These are phyloP conservation scores for rabbit (Oryctolagus cuniculus) DNA, from an alignment of 2,113 vertebrate species.

Conservation along the genomic window DNA sequence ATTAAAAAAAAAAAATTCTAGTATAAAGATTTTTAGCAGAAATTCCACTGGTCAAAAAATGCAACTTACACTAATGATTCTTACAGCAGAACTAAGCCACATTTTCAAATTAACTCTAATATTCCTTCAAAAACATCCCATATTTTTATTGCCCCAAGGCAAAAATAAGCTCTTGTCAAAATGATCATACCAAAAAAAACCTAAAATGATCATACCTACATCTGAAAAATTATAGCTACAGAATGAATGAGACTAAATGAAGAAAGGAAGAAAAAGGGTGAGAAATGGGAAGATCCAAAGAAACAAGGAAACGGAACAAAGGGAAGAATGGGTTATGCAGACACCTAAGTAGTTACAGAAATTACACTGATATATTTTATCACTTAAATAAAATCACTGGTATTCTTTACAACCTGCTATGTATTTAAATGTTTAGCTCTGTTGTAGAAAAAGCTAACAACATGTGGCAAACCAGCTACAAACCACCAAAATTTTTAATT, in stretches of 20 bases:
- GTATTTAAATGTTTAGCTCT: slow-evolving; percentile 17
- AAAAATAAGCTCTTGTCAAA: slow-evolving; percentile 36
- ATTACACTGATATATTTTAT: slow-evolving; percentile 47
- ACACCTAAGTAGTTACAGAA: neutral
- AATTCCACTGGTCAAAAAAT: neutral
- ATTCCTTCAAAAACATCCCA: neutral
- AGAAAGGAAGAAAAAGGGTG: neutral
- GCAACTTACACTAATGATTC: slow-evolving; percentile 24
- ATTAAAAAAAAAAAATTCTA: neutral
- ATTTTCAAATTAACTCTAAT: slow-evolving; percentile 45
- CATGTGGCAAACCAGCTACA: slow-evolving; percentile 23
- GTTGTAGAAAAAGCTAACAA: slow-evolving; percentile 34
- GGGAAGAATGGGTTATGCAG: neutral
- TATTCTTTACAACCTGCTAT: slow-evolving; percentile 39
- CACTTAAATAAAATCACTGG: slow-evolving; percentile 2
- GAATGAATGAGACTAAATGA: neutral
- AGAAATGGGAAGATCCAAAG: neutral
- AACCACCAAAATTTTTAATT: slow-evolving; percentile 45
- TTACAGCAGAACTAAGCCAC: slow-evolving; percentile 30
- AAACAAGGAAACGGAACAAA: neutral
- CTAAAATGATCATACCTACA: neutral
- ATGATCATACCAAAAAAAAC: neutral
- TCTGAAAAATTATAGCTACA: neutral
- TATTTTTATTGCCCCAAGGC: slow-evolving; percentile 10
- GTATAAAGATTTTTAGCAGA: neutral